Evolutionary conservation across 2,888 invertebrate genomes (phyloP).

Genomic region (Muschampia plurimacula): DNA sequence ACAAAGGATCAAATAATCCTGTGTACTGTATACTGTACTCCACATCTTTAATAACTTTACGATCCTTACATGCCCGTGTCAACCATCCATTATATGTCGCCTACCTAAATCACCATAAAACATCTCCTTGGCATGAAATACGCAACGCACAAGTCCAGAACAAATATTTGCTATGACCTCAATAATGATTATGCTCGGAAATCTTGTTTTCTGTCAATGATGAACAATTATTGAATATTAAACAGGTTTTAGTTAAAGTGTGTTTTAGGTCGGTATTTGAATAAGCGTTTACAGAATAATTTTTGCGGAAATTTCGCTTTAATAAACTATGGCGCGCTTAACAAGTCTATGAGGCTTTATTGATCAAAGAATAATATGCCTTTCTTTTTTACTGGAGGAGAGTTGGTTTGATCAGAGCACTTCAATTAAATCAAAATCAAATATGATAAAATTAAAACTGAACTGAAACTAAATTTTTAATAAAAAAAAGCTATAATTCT

Average conservation of each 20-base stretch:
- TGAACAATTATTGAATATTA: constrained; percentile 30
- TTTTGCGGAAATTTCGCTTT: background rate
- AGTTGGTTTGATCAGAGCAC: background rate
- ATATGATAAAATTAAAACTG: too few species aligned
- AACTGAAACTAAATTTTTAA: too few species aligned
- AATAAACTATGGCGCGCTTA: background rate
- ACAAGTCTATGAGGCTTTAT: background rate
- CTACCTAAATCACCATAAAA: constrained; percentile 10
- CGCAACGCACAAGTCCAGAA: constrained; percentile 9
- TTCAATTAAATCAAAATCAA: too few species aligned
- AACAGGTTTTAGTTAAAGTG: constrained; percentile 12
- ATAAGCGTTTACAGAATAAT: background rate
- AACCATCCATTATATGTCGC: background rate
- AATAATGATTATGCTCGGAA: constrained; percentile 21
- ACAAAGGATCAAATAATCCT: too few species aligned
- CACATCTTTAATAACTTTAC: background rate
- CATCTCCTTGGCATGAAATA: constrained; percentile 11
- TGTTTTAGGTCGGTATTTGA: background rate
- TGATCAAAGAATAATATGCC: background rate
- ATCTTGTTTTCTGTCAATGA: constrained; percentile 34
- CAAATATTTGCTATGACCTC: constrained; percentile 34
- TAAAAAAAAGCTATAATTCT: too few species aligned
- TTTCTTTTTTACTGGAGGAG: background rate
- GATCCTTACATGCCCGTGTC: background rate
- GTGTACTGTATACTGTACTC: too few species aligned